Evolutionary conservation across 1,140 invertebrate genomes (phyloP), one percentile per base, ranked within the genome.

Genomic region (Sycobia sp.): DNA sequence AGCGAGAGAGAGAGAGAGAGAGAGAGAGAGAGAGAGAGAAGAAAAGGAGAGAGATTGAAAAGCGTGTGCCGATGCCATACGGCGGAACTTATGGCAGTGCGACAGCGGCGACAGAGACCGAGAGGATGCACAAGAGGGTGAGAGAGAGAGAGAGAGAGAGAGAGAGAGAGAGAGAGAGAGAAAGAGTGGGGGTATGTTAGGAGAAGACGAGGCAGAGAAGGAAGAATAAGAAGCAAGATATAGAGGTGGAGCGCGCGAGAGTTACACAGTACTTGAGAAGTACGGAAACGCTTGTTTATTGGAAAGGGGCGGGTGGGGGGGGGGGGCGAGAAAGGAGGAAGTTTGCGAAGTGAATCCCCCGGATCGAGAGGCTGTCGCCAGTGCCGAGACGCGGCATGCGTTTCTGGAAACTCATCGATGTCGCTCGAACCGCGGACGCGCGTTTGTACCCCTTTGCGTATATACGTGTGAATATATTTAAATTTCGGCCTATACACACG

Each of bases 291-390:
- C n/a, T n/a, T n/a, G n/a, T n/a, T n/a, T n/a, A n/a, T n/a, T n/a
- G n/a, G n/a, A n/a, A 13, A 7, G 32, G 47, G 4, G 23, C 8
- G 25, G 36, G 16, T 47, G 14, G 5, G 43, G 25, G 32, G 2
- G 27, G 16, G 22, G 14, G 44, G 14, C 7, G 14, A 20, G 39
- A 10, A 16, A 18, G 25, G n/a, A 55, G 50, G 49, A 62, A 63
- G 66, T 69, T 65, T 61, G 43, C 62, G 61, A 64, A 61, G 56
- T 67, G 69, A 64, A 70, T 68, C 65, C n/a, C n/a, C 47, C n/a
- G 50, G 62, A 70, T 70, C 59, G 64, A 68, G 62, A 62, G 61
- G 56, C 66, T 67, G 36, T 66, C 60, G 44, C 47, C 53, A 64
- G 57, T 62, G n/a, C 34, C 34, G 34, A 14, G n/a, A 23, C 53